Percentiles rank a stretch among this genome's conserved stretches.
phyloP scores from a whole-genome alignment of 2,888 invertebrate species.

The Pogonocherus hispidulus region DNA sequence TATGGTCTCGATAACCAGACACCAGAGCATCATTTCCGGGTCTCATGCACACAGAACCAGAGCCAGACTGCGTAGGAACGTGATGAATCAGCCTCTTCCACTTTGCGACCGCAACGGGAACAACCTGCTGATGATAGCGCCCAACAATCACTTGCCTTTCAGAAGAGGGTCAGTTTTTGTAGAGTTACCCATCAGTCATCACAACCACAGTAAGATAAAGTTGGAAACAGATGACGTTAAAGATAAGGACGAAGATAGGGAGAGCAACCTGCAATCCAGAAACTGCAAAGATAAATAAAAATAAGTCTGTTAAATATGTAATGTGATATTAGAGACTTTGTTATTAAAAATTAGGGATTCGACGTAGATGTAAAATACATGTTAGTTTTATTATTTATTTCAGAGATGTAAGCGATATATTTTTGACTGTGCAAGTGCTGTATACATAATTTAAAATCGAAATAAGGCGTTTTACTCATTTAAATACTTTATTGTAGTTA shows the following conservation, averaged over 20 bases:
- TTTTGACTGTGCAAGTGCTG: no score
- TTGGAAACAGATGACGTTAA: conserved; percentile 58
- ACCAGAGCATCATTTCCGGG: conserved; percentile 48
- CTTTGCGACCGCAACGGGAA: conserved; percentile 76
- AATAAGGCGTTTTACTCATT: no score
- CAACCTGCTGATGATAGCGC: conserved; percentile 79
- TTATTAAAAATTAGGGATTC: not conserved
- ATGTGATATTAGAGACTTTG: conserved; percentile 3
- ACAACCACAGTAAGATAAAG: conserved; percentile 50
- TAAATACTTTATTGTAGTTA: no score
- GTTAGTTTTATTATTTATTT: not conserved
- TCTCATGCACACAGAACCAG: conserved; percentile 60
- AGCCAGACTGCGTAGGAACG: conserved; percentile 61
- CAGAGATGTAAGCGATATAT: not conserved
- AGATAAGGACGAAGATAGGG: conserved; percentile 58
- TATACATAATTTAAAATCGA: no score
- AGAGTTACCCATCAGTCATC: conserved; percentile 40
- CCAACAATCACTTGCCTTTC: conserved; percentile 67
- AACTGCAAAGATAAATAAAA: conserved; percentile 35
- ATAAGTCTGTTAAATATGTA: not conserved
- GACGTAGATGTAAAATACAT: not conserved
- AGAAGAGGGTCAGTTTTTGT: conserved; percentile 55
- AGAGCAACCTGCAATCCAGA: conserved; percentile 37
- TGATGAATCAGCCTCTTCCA: conserved; percentile 57
- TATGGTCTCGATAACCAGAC: conserved; percentile 58